Percentiles rank a stretch among this genome's conserved stretches.
Conservation (phyloP, 2,888 invertebrate species). For the Thera britannica region DNA sequence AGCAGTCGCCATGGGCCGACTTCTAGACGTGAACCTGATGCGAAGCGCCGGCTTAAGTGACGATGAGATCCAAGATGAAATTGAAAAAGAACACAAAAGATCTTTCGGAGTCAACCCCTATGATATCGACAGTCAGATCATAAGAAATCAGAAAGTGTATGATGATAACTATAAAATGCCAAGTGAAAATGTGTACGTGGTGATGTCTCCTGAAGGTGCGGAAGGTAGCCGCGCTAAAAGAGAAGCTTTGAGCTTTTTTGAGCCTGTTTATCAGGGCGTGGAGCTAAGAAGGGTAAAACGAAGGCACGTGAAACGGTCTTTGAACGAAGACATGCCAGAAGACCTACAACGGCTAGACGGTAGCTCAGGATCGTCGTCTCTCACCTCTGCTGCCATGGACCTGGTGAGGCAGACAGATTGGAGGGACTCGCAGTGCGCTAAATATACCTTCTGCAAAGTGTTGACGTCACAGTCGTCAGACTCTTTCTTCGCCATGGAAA, state of each 20-base stretch:
- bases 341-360: constrained; percentile 72
- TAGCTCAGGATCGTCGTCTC: constrained; percentile 54
- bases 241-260: constrained; percentile 59
- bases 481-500: constrained; percentile 90
- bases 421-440: constrained; percentile 91
- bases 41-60: constrained; percentile 78
- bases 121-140: constrained; percentile 73
- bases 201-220: constrained; percentile 75
- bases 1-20: constrained; percentile 90
- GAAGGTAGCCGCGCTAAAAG: constrained; percentile 67
- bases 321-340: constrained; percentile 72
- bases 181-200: constrained; percentile 81
- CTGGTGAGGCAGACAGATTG: constrained; percentile 85
- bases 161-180: constrained; percentile 83
- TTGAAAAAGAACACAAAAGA: constrained; percentile 84
- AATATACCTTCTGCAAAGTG: constrained; percentile 90
- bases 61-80: constrained; percentile 68
- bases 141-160: constrained; percentile 73
- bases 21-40: constrained; percentile 87
- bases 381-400: constrained; percentile 76
- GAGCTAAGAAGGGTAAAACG: constrained; percentile 60
- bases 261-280: constrained; percentile 55
- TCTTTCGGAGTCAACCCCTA: constrained; percentile 71
- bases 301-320: constrained; percentile 63
- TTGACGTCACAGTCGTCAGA: constrained; percentile 89